Base-by-base conservation (phyloP, 2,797 vertebrate genomes). In the Ctenopoma multispine region DNA sequence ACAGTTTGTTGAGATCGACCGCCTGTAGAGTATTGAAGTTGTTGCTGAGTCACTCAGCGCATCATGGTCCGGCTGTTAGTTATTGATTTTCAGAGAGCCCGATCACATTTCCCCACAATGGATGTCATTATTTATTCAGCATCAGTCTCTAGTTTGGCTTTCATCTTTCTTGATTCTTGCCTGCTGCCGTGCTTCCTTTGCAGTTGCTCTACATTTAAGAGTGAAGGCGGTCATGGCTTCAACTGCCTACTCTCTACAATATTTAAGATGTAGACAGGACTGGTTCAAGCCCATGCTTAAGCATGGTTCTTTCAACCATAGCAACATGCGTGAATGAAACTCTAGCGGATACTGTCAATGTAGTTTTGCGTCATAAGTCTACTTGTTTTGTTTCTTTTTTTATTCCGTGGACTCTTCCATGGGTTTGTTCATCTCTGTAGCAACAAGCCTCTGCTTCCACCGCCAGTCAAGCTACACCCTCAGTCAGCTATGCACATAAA, bases 91-190 rank as follows among this genome's bases (percentile, higher is more conserved):
- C 84, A 90, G 86, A 89, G 78, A 86, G 74, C 76, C 74, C 51
- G 89, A 92, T 92, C 90, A 87, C 87, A 90, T 93, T 89, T 89
- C 89, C 82, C 62, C 81, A 87, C 89, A 90, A 89, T 90, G 77
- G 81, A 85, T 85, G 85, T 84, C 87, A 91, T 93, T 92, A 92
- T 90, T 93, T 92, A 93, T 93, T 92, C 88, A 92, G 75, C 81
- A 72, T 82, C 71, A 53, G 87, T 77, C 79, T 87, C 84, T 70
- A 66, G 75, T 77, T 63, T 55, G 84, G 69, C 85, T 87, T 92
- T 91, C 78, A 88, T 91, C 83, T 86, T 81, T 84, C 80, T 77
- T 83, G 70, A 86, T 81, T 84, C 76, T 61, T 70, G 72, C 67
- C 63, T 36, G 56, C 66, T 9, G 44, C 80, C 80, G 24, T 80